A percentile compares a stretch with the other conserved stretches of the same genome.
phyloP scores from a whole-genome alignment of 2,113 vertebrate genomes.

The Hypomesus transpacificus region DNA sequence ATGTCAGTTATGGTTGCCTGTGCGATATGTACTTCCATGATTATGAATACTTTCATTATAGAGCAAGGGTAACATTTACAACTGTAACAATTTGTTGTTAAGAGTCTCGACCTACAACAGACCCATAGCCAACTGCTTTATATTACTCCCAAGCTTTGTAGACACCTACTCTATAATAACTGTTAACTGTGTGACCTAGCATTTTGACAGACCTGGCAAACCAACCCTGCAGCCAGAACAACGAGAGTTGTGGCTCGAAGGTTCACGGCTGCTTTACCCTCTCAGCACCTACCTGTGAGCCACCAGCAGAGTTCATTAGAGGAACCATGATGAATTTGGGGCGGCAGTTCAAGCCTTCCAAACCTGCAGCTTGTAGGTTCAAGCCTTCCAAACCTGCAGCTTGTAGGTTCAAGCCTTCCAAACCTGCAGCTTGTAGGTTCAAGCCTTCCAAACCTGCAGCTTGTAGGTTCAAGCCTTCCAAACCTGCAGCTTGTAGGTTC shows the following conservation, averaged over 20 bases:
- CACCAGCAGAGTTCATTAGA: constrained; percentile 51
- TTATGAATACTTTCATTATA: too few species aligned
- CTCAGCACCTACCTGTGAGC: constrained; percentile 38
- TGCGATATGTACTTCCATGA: too few species aligned
- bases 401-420: neutral
- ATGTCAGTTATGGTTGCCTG: neutral
- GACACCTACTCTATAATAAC: too few species aligned
- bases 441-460: neutral
- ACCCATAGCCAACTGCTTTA: too few species aligned
- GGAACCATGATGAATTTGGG: constrained; percentile 41
- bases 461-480: neutral
- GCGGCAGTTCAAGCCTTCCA: too few species aligned
- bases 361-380: neutral
- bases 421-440: neutral
- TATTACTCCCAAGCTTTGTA: too few species aligned
- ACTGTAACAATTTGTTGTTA: too few species aligned
- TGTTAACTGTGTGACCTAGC: too few species aligned
- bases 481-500: neutral
- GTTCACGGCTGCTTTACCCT: neutral
- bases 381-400: neutral
- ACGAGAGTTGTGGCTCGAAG: neutral
- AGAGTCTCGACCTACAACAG: too few species aligned
- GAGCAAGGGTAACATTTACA: too few species aligned
- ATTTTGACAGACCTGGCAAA: neutral
- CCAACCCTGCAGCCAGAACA: neutral